These are phyloP conservation scores for Agriotes lineatus DNA, from an alignment of 2,888 invertebrate species.

Conservation along the genomic window DNA sequence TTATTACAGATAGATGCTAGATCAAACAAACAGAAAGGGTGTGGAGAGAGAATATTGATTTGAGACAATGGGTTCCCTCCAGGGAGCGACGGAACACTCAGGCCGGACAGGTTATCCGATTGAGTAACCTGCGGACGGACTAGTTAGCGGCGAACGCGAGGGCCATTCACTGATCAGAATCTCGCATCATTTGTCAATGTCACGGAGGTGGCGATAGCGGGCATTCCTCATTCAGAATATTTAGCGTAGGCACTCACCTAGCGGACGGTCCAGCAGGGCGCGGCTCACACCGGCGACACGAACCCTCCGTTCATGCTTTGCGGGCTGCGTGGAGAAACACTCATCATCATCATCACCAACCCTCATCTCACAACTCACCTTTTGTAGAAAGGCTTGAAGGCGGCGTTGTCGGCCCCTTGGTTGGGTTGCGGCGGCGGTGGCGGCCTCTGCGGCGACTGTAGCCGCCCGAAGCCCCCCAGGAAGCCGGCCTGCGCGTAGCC, in stretches of 20 bases:
- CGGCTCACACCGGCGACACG: conserved; percentile 81
- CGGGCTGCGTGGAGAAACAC: conserved; percentile 67
- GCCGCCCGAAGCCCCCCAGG: conserved; percentile 63
- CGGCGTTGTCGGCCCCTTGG: conserved; percentile 74
- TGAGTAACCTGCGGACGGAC: conserved; percentile 58
- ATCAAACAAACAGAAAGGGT: conserved; percentile 53
- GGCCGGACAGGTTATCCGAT: conserved; percentile 58
- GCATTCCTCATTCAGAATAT: conserved; percentile 64
- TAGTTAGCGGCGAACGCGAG: conserved; percentile 63
- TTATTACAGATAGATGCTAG: conserved; percentile 43
- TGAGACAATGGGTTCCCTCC: conserved; percentile 60
- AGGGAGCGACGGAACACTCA: conserved; percentile 45
- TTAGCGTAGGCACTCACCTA: conserved; percentile 60
- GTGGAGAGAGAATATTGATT: conserved; percentile 57
- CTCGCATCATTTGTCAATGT: conserved; percentile 85
- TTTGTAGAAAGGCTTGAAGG: conserved; percentile 92
- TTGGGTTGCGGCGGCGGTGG: conserved; percentile 62
- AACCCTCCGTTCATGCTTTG: conserved; percentile 80
- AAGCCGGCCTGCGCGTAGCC: conserved; percentile 70
- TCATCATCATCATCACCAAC: neutral
- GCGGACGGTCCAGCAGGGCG: conserved; percentile 63
- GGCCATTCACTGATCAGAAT: conserved; percentile 79
- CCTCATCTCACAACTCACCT: conserved; percentile 72
- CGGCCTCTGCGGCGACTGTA: conserved; percentile 65
- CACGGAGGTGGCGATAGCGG: conserved; percentile 69